Evolutionary conservation across 1,140 invertebrate species (phyloP).

Genomic region (Cryptotermes secundus): DNA sequence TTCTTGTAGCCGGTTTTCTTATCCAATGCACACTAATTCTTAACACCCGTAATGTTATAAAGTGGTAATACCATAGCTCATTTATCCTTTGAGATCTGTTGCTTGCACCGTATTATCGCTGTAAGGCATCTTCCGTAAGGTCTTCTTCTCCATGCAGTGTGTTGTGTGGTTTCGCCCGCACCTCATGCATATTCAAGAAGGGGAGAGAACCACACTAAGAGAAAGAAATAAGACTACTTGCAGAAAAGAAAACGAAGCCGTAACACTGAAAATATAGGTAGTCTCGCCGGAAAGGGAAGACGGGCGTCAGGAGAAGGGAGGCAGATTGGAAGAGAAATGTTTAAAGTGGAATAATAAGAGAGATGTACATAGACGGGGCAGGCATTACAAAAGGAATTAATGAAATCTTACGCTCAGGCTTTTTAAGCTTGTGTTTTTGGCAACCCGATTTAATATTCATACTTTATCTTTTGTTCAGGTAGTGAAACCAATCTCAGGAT

Average conservation of each 20-base stretch:
- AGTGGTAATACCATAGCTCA: too few relatives aligned
- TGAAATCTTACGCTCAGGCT: not conserved
- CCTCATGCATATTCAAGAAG: slow-evolving; percentile 16
- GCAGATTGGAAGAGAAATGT: slow-evolving; percentile 12
- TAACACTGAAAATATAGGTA: not conserved
- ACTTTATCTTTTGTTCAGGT: not conserved
- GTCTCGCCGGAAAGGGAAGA: not conserved
- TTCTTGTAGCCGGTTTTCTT: too few relatives aligned
- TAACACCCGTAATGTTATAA: too few relatives aligned
- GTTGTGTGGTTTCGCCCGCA: not conserved
- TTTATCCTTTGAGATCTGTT: not conserved
- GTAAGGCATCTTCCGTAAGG: not conserved
- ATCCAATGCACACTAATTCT: too few relatives aligned
- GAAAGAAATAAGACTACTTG: not conserved
- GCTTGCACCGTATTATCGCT: not conserved
- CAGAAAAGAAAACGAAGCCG: not conserved
- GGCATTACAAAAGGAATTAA: not conserved
- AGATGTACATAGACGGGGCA: not conserved
- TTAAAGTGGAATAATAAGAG: not conserved
- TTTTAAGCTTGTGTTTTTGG: not conserved
- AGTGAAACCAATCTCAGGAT: not conserved
- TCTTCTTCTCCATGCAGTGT: not conserved
- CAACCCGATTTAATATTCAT: not conserved
- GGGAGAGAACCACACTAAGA: not conserved
- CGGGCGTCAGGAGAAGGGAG: not conserved